Percentiles rank a stretch among this genome's conserved stretches.
These are phyloP conservation scores for Agrotis segetum DNA, from an alignment of 2,888 invertebrate genomes.

Conservation along the genomic window DNA sequence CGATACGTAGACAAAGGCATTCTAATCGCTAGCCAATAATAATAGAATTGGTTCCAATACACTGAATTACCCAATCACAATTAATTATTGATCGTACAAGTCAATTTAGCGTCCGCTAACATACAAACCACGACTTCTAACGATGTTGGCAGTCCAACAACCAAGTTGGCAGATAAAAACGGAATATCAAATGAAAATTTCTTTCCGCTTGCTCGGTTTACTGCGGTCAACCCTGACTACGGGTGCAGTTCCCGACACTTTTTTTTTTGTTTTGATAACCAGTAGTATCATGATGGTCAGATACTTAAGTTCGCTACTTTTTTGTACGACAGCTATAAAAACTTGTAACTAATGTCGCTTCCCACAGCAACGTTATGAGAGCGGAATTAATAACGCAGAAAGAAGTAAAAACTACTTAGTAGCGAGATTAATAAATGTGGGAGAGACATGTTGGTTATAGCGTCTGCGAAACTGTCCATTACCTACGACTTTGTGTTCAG, in stretches of 20 bases:
- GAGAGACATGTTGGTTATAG: constrained; percentile 14
- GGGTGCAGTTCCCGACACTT: constrained; percentile 65
- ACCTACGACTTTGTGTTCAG: constrained; percentile 7
- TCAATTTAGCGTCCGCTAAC: constrained; percentile 38
- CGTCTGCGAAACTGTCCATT: constrained; percentile 31
- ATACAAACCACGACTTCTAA: constrained; percentile 49
- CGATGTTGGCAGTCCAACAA: constrained; percentile 68
- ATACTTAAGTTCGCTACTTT: constrained; percentile 47
- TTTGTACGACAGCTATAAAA: constrained; percentile 30
- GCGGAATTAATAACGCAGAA: constrained; percentile 42
- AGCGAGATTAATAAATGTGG: constrained; percentile 51
- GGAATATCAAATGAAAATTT: constrained; percentile 81
- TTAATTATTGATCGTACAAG: constrained; percentile 14
- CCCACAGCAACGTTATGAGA: constrained; percentile 33
- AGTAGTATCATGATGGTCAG: constrained; percentile 33
- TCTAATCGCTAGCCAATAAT: constrained; percentile 15
- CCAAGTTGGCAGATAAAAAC: constrained; percentile 77
- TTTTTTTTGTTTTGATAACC: constrained; percentile 46
- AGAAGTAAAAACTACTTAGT: constrained; percentile 55
- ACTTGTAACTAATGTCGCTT: constrained; percentile 39
- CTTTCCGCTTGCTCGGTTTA: constrained; percentile 77
- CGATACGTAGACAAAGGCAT: constrained; percentile 21
- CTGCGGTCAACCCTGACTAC: constrained; percentile 71
- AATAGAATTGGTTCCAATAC: constrained; percentile 14
- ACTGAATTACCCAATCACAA: constrained; percentile 15